Conservation (phyloP, 2,113 vertebrate genomes). For the Clupea harengus region DNA sequence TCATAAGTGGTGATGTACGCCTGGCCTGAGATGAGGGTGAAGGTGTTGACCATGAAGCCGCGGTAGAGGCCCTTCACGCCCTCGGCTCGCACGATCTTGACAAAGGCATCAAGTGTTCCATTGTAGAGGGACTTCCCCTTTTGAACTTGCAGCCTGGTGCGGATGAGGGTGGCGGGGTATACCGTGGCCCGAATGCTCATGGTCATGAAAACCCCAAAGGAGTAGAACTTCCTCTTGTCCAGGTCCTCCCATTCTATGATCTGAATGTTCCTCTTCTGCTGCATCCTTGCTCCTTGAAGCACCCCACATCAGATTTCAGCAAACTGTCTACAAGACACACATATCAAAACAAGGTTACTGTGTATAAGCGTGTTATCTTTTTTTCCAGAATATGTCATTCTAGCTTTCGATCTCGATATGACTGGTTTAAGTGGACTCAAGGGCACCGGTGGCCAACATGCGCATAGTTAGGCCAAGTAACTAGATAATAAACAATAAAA, state of each 20-base stretch:
- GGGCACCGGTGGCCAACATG: no score
- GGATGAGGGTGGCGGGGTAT: conserved; percentile 92
- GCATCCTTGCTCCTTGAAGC: conserved; percentile 59
- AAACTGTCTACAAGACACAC: background rate
- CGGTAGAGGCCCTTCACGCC: conserved; percentile 85
- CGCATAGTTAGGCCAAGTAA: no score
- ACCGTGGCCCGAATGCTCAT: conserved; percentile 90
- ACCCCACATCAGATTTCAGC: conserved; percentile 28
- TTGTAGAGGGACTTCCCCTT: conserved; percentile 89
- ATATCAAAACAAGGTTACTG: background rate
- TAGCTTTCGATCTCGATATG: no score
- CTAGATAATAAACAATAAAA: no score
- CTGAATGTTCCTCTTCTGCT: conserved; percentile 82
- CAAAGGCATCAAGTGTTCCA: conserved; percentile 88
- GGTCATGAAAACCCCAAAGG: conserved; percentile 90
- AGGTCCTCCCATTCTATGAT: conserved; percentile 98
- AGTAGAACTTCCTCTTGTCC: conserved; percentile 97
- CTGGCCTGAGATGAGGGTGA: conserved; percentile 91
- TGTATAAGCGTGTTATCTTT: background rate
- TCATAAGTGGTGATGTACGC: conserved; percentile 95
- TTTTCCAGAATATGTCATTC: background rate
- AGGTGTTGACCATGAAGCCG: conserved; percentile 91
- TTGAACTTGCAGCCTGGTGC: conserved; percentile 91
- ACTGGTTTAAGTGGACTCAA: no score
- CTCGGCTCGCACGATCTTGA: conserved; percentile 85